Percentiles rank a stretch among this genome's conserved stretches.
These are phyloP conservation scores for Podargus strigoides DNA, from an alignment of 2,797 vertebrate species.

Conservation along the genomic window DNA sequence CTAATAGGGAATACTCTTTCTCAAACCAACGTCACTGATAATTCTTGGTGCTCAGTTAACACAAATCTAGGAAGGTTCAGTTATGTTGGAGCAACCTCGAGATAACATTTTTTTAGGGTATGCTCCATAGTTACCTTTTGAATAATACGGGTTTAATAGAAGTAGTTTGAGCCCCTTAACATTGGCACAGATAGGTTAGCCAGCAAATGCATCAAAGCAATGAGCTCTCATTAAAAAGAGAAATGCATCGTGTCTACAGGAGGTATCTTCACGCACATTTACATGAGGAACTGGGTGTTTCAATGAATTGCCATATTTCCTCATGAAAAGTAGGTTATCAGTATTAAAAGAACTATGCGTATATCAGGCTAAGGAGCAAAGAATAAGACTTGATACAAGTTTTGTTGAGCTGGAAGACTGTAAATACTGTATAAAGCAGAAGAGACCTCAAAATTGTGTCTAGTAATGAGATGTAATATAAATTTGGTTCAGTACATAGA, in stretches of 20 bases:
- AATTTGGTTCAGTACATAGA: neutral
- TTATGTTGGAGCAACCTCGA: neutral
- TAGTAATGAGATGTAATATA: neutral
- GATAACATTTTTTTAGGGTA: neutral
- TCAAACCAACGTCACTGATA: neutral
- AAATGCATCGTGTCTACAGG: neutral
- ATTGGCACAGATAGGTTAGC: neutral
- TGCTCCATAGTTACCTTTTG: neutral
- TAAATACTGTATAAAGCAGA: neutral
- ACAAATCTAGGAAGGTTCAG: neutral
- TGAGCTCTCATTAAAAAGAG: neutral
- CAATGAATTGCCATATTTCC: neutral
- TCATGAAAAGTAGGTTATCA: neutral
- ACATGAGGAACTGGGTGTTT: neutral
- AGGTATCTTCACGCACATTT: neutral
- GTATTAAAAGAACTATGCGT: neutral
- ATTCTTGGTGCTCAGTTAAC: neutral
- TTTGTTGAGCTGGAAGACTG: neutral
- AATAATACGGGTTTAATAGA: neutral
- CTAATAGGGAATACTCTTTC: neutral
- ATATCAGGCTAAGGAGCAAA: neutral
- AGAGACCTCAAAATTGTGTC: neutral
- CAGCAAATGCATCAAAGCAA: neutral
- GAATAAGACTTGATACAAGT: neutral
- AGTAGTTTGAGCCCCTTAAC: neutral